phyloP scores from a whole-genome alignment of 1,140 invertebrate genomes.

The Dendrolimus punctatus region DNA sequence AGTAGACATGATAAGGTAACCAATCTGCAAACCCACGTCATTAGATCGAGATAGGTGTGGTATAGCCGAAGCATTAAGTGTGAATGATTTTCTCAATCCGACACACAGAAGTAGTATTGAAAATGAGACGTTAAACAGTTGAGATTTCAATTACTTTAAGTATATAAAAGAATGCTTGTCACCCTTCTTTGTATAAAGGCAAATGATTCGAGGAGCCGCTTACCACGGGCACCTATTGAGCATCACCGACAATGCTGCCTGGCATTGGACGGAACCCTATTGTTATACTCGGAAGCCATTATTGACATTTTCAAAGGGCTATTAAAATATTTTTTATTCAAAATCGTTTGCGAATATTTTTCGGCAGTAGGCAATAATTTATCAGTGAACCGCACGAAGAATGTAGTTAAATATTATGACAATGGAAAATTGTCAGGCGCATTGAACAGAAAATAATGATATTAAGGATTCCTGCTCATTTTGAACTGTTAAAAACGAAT shows the following conservation, averaged over 20 bases:
- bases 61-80: too few relatives aligned
- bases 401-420: too few relatives aligned
- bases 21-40: too few relatives aligned
- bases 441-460: too few relatives aligned
- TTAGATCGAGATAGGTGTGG: too few relatives aligned
- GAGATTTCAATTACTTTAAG: conserved; percentile 27
- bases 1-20: too few relatives aligned
- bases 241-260: conserved; percentile 28
- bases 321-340: conserved; percentile 42
- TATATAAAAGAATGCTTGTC: conserved; percentile 24
- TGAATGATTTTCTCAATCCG: neutral
- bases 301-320: conserved; percentile 41
- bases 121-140: conserved; percentile 12
- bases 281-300: conserved; percentile 42
- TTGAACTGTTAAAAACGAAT: too few relatives aligned
- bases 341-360: conserved; percentile 32
- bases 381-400: conserved; percentile 11
- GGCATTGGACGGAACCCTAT: conserved; percentile 34
- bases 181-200: conserved; percentile 27
- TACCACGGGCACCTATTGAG: conserved; percentile 32
- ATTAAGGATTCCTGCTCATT: too few relatives aligned
- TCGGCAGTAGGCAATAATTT: conserved; percentile 20
- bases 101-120: neutral
- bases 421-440: too few relatives aligned
- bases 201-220: conserved; percentile 33